Evolutionary conservation across 1,140 invertebrate genomes (phyloP), one percentile per base, ranked within the genome.

Genomic region (Anoplolepis gracilipes): DNA sequence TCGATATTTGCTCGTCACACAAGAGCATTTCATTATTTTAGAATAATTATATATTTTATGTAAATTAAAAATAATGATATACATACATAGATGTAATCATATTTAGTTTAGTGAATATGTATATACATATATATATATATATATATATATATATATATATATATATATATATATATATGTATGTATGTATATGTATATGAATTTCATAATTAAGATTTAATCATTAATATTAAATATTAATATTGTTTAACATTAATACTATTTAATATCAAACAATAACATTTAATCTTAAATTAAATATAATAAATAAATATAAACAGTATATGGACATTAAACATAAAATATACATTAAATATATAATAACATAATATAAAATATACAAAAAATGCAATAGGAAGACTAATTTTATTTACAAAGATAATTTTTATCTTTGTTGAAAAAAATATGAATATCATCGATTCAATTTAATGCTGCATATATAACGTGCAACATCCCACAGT

Each of bases 41-140:
- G 10, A 67, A 57, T 42, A 39, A 57, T 76, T 76, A 8, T 16
- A 62, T 19, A 76, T 55, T 76, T 42, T 5, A 36, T 69, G 19
- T 7, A 25, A 22, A 25, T 19, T 59, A 39, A 19, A 59, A 19
- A 67, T 25, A 42, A 42, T 6, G 28, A 19, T 62, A 2, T 33
- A 19, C 2, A 30, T 33, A 62, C 10, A 13, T 16, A n/a, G 33
- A 53, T 42, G 8, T n/a, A n/a, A 49, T 49, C 4, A 19, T 49
- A 49, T 49, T 19, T 49, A 49, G 11, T 49, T 49, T 49, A 49
- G 16, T 49, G 19, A 49, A 49, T 49, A 49, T 19, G 46, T 16
- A 49, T n/a, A n/a, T n/a, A n/a, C n/a, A n/a, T n/a, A n/a, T n/a
- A n/a, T n/a, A n/a, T n/a, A n/a, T n/a, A n/a, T n/a, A n/a, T n/a